Base-by-base conservation (phyloP, 1,140 invertebrate genomes). In the Pinna nobilis region DNA sequence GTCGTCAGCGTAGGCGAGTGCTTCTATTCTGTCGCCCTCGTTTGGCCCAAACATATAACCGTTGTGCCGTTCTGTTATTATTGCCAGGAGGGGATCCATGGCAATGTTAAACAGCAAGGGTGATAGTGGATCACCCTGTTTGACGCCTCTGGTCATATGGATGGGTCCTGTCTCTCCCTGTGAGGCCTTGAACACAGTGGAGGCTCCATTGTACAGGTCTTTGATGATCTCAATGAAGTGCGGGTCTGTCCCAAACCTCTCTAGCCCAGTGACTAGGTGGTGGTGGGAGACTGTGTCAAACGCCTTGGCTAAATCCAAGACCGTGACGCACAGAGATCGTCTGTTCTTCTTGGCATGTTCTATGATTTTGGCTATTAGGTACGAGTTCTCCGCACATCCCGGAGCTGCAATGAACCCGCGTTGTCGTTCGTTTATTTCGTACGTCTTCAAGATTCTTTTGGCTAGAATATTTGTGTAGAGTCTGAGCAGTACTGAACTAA, bases 81-180 rank as follows among this genome's bases (percentile, higher is more conserved):
- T 33, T 11, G 35, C 49, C 6, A 68, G 30, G 13, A 61, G 44
- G 25, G 74, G 67, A 53, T 91, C 89, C 47, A 91, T 81, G 0
- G 88, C 87, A 33, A 89, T 50, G 73, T 91, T 91, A 68, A 91
- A 91, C 2, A 91, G 77, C 3, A 90, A 23, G 0, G 90, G 89
- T 0, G 84, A 88, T 2, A 91, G 79, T 0, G 90, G 89, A 64
- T 91, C 90, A 0, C 91, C 91, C 69, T 91, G 91, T 47, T 89
- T 87, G 1, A 91, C 90, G 0, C 91, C 90, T 33, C 82, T 35
- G 32, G 6, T 30, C 51, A 80, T 49, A 6, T 59, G 0, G 23
- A 78, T 60, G 2, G 28, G 15, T 18, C 49, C 6, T 4, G 53
- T 39, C 23, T 28, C 47, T n/a, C 53, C 72, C 23, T 44, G 47